Base-by-base conservation (phyloP, 2,888 invertebrate species). In the Eristalis pertinax region DNA sequence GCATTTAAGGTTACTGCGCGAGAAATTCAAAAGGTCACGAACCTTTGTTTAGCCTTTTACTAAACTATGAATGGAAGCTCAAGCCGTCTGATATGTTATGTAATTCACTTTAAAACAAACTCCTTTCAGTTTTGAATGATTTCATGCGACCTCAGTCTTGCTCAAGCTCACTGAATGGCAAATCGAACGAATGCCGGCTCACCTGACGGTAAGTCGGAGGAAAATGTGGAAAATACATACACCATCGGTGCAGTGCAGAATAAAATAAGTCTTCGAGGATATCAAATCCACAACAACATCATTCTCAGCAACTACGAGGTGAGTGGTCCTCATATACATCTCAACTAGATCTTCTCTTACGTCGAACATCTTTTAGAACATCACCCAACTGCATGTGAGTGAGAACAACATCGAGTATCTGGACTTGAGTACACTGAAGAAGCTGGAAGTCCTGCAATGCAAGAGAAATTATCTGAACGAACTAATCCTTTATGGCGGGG, bases 291-390 rank as follows among this genome's bases (percentile, higher is more conserved):
- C 92, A 97, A 97, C 78, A 97, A 96, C 93, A 97, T 97, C 88
- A 96, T 97, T 89, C 95, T 97, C 72, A 97, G 97, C 77, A 97
- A 97, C 92, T 97, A 97, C 93, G 97, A 96, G 92, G 97, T 97
- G 94, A 94, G 19, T 8, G 8, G 0, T 5, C 50, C 74, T 72
- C 84, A 4, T 19, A 19, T 7, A 4, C 3, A n/a, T n/a, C 7
- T 19, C 19, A 19, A 19, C 50, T 19, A 32, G 19, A 8, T 4
- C 15, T n/a, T n/a, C 43, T 5, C 43, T 43, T 15, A 19, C 1
- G 19, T 7, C 19, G 19, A 8, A 3, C 19, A 7, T 13, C 70
- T 94, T 94, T 29, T 94, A 97, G 97, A 96, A 96, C 92, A 93
- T 97, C 89, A 96, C 96, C 64, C 96, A 97, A 89, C 92, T 97